Base-by-base conservation (phyloP, 2,113 vertebrate genomes). In the Gambusia affinis region DNA sequence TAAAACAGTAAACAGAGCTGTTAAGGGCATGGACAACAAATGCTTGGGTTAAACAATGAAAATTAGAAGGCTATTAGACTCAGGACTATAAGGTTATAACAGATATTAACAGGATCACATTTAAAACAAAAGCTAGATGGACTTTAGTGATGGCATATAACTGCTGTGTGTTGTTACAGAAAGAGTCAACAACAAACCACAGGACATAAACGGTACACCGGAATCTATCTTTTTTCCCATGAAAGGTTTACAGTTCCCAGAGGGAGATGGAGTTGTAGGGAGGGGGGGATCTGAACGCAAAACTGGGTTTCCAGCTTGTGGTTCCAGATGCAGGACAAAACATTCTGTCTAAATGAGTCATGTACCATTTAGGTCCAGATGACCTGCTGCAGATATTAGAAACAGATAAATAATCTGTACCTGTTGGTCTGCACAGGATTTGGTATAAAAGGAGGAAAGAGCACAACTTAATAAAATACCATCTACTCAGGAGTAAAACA, bases 341-440 rank as follows among this genome's bases (percentile, higher is more conserved):
- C 39, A 83, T 74, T 67, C n/a, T 69, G 44, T 83, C 64, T 61
- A 72, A 51, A 78, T 73, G 73, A 82, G 62, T 66, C 70, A 80
- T 90, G 92, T 91, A 93, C 94, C 93, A 86, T 94, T 94, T 92
- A 92, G 29, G 85, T 91, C 83, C 84, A 64, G 77, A 84, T 71
- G 77, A 84, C 76, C 84, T 87, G 87, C 78, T 60, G 61, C 68
- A 82, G 51, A 61, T 85, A 77, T 70, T 69, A 82, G 70, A 80
- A n/a, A 57, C 85, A 85, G 54, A 88, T 47, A 82, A 67, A 90
- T 71, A 78, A 85, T 91, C 82, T 91, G 88, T 95, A 94, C 94
- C 94, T 95, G 92, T 60, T 80, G 63, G 79, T 94, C 93, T 93
- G 90, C 92, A 90, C 92, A 73, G 88, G 83, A 88, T 93, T 93